Evolutionary conservation across 2,113 vertebrate species (phyloP), one percentile per base, ranked within the genome.

Genomic region (Hypanus sabinus): DNA sequence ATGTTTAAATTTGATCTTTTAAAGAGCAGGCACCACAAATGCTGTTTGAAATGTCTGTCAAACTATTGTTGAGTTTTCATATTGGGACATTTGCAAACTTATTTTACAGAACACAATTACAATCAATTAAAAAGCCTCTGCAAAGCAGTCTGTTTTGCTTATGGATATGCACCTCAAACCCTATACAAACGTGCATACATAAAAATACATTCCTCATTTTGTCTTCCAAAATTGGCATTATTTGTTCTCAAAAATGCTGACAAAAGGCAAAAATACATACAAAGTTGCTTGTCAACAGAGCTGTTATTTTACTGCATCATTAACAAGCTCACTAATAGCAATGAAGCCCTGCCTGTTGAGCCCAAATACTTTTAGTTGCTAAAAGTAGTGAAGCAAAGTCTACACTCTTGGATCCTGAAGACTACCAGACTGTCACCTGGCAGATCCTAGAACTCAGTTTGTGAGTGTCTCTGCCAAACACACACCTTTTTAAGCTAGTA

Each of bases 171-270:
- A 73, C 36, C 38, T 16, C 12, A 93, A 93, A 30, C 55, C 71
- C 70, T 93, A 70, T 93, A 93, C 91, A 93, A 93, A 70, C 71
- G 24, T 55, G 33, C 91, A 93, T 38, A 93, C 91, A 73, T 93
- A 93, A 93, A 93, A 93, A 93, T 93, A 90, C 91, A 93, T 73
- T 93, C 38, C 91, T 93, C 36, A 93, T 93, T 93, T 36, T 38
- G 36, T 93, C 68, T 93, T 93, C 36, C 68, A 93, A 93, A 93
- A 93, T 73, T 93, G 91, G 36, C 91, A 93, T 75, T 93, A 87
- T 14, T 55, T 90, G 87, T 62, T 70, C 68, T 46, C 70, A 93
- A 71, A 70, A 75, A 73, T 71, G 33, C 91, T 73, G 90, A 73
- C 36, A 73, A 70, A 60, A 93, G 91, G 91, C 68, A 93, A 71